Base-by-base conservation (phyloP, 2,113 vertebrate species). In the Callorhinus ursinus region DNA sequence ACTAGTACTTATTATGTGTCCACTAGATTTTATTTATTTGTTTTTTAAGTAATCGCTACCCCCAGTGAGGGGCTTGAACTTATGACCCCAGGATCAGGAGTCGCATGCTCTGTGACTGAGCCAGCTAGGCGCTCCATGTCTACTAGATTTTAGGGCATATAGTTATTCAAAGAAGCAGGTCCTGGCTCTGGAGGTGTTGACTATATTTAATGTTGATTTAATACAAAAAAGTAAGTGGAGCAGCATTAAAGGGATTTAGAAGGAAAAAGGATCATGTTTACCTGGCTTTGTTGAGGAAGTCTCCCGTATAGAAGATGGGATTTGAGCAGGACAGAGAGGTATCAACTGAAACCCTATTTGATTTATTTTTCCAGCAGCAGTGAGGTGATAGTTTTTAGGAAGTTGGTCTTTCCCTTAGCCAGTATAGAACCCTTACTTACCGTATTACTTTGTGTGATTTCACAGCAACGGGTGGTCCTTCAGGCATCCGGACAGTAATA, bases 391-490 rank as follows among this genome's bases (percentile, higher is more conserved):
- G 14, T 36, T 77, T 83, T 79, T 72, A 71, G 79, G 51, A 39
- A 28, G 1, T 49, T 63, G 5, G 5, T 77, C 42, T 90, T 55
- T 28, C 71, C 84, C 31, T 14, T 7, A 18, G 1, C 84, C 46
- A 2, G n/a, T 36, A 3, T 31, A 42, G 61, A 89, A 3, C 33
- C 16, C 80, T 80, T 72, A 39, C 16, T 53, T 53, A 74, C 46
- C 11, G 0, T 42, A 2, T 96, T 46, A 5, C 8, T 76, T 71
- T 84, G 19, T 92, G 51, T 96, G 92, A 83, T 33, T 91, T 93
- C 65, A 51, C 98, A 99, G 99, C 99, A 2, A 99, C 99, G 0
- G 98, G 99, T 0, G 95, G 98, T 21, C 87, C 98, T 0, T 97
- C 98, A 0, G 99, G 99, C 10, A 96, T 99, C 12, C 99, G 99